phyloP scores from a whole-genome alignment of 2,888 invertebrate genomes.

The Erpobdella octoculata region DNA sequence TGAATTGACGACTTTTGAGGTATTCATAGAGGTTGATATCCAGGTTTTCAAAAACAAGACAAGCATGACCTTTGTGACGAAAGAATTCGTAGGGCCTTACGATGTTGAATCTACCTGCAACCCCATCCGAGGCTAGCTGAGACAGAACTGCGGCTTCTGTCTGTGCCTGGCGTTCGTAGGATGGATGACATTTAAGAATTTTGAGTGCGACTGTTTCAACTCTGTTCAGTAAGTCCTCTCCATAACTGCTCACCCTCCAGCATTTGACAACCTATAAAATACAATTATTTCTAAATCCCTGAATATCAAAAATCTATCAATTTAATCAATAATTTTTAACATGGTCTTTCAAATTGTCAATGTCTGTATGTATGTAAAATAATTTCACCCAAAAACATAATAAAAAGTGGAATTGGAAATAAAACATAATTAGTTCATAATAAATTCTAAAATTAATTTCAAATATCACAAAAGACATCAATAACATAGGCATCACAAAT shows the following conservation, averaged over 20 bases:
- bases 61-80: constrained; percentile 98
- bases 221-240: constrained; percentile 59
- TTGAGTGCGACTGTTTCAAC: constrained; percentile 73
- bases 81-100: constrained; percentile 99
- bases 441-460: too few species aligned
- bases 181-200: constrained; percentile 98
- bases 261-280: constrained; percentile 69
- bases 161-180: constrained; percentile 98
- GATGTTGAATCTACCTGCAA: constrained; percentile 74
- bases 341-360: too few species aligned
- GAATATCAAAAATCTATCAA: too few species aligned
- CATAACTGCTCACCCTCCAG: constrained; percentile 99
- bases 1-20: constrained; percentile 98
- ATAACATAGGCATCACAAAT: too few species aligned
- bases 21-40: constrained; percentile 99
- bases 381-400: too few species aligned
- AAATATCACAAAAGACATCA: too few species aligned
- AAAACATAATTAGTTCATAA: too few species aligned
- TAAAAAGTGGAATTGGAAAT: too few species aligned
- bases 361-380: not conserved
- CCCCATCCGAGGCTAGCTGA: constrained; percentile 52
- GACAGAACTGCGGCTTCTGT: constrained; percentile 74
- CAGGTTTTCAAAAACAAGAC: constrained; percentile 98
- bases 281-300: too few species aligned
- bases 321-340: too few species aligned